Conservation (phyloP, 2,113 vertebrate genomes). For the Vanacampus margaritifer region DNA sequence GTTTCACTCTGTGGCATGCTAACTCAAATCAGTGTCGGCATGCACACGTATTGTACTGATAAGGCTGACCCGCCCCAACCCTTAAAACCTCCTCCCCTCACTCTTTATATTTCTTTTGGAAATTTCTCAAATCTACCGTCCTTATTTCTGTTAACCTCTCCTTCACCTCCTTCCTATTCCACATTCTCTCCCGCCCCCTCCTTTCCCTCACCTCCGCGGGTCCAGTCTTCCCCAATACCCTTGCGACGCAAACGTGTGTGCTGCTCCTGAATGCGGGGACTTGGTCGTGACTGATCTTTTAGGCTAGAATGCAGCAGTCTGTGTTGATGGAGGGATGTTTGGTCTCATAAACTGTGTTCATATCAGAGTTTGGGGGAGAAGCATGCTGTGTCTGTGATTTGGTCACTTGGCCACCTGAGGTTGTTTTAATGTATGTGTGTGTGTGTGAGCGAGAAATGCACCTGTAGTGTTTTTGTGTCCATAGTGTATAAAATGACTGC, state of each 20-base stretch:
- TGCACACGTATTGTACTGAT: conserved; percentile 67
- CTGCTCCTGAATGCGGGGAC: conserved; percentile 74
- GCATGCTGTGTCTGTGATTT: conserved; percentile 65
- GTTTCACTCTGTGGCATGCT: conserved; percentile 76
- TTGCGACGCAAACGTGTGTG: conserved; percentile 59
- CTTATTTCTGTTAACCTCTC: neutral
- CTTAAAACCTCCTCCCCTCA: neutral
- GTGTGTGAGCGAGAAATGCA: conserved; percentile 49
- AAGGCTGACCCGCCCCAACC: conserved; percentile 44
- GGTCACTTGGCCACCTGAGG: conserved; percentile 52
- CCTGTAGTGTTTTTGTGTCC: conserved; percentile 56
- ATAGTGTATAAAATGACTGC: conserved; percentile 58
- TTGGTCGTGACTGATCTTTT: conserved; percentile 66
- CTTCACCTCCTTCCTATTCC: neutral
- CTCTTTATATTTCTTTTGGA: conserved; percentile 3
- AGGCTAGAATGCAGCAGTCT: conserved; percentile 73
- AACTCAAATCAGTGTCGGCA: conserved; percentile 76
- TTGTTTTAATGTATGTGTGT: conserved; percentile 35
- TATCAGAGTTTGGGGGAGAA: conserved; percentile 56
- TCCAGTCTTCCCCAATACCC: conserved; percentile 52
- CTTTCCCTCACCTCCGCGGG: neutral
- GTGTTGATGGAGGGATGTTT: conserved; percentile 48
- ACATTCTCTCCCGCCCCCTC: neutral
- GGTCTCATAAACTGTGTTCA: conserved; percentile 47
- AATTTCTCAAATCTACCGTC: neutral